These are phyloP conservation scores for Folsomia candida DNA, from an alignment of 2,888 invertebrate genomes.

Conservation along the genomic window DNA sequence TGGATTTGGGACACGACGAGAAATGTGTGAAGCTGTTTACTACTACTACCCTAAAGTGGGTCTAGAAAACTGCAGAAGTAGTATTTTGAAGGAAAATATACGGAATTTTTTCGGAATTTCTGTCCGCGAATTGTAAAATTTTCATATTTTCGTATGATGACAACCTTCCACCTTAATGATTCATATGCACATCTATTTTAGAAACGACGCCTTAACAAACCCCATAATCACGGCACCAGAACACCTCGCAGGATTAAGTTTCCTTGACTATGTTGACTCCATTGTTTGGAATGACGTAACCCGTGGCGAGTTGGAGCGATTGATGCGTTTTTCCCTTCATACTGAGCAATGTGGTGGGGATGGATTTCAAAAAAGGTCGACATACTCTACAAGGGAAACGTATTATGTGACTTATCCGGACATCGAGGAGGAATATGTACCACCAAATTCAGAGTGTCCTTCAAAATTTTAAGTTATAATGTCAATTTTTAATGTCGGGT, in stretches of 20 bases:
- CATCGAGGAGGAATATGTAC: neutral
- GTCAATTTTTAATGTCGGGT: no score
- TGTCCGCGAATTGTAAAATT: no score
- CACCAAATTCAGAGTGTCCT: no score
- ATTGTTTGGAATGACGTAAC: neutral
- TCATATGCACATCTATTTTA: no score
- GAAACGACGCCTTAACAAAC: neutral
- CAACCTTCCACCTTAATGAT: no score
- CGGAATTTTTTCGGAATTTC: neutral
- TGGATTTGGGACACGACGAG: slow-evolving; percentile 9
- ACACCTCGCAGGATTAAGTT: neutral
- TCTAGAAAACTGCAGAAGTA: slow-evolving; percentile 11
- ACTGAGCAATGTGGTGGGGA: slow-evolving; percentile 7
- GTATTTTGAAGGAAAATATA: neutral
- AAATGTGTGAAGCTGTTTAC: slow-evolving; percentile 13
- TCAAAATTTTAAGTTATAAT: no score
- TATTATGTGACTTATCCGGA: slow-evolving; percentile 7
- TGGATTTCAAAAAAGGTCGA: slow-evolving; percentile 9
- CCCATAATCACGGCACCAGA: neutral
- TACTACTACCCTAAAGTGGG: slow-evolving; percentile 11
- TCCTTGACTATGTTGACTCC: neutral
- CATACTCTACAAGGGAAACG: no score
- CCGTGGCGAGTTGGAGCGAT: neutral
- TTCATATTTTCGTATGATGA: no score
- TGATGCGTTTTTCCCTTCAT: slow-evolving; percentile 1